Evolutionary conservation across 2,797 vertebrate genomes (phyloP), one percentile per base, ranked within the genome.

Genomic region (Hydrocynus forskahlii): DNA sequence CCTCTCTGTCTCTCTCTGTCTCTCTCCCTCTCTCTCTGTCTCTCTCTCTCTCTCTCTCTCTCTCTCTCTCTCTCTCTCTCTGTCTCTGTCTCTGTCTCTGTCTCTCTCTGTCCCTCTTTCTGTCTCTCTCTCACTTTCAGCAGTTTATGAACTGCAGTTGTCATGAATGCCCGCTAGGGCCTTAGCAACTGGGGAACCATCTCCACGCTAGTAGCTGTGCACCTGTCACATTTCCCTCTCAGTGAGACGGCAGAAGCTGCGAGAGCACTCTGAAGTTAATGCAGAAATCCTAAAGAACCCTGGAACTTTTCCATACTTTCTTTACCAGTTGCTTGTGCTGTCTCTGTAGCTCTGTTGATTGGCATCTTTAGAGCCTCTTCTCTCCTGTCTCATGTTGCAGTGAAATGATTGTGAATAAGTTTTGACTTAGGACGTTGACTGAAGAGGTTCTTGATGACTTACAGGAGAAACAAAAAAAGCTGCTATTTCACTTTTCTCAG

Each of bases 171-270:
- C 83, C 69, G 76, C 69, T 76, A 81, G 74, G 81, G 68, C 67
- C 80, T 76, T 76, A 81, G 84, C 85, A 83, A 81, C 84, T 83
- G 72, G 76, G 72, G 82, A 83, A 85, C 81, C 83, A 82, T 75
- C 79, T 72, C 43, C 43, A 40, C 25, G 70, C 43, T 72, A 80
- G 72, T 69, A 40, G 60, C 68, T 67, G 54, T 81, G 81, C 76
- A 81, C 60, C 67, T 79, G 71, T 59, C 73, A 72, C 54, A 21
- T 0, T 64, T 60, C 59, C 13, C 67, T 74, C 67, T 83, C 35
- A 50, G 23, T 52, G 55, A 74, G 60, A 25, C 55, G 73, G 25
- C 68, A 73, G 12, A n/a, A 59, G 54, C 29, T 13, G 29, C 29
- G 48, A 55, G 60, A 38, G 19, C 29, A 21, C 45, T 13, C 45